Conservation (phyloP, 2,797 vertebrate species). For the Eupleurogrammus muticus region DNA sequence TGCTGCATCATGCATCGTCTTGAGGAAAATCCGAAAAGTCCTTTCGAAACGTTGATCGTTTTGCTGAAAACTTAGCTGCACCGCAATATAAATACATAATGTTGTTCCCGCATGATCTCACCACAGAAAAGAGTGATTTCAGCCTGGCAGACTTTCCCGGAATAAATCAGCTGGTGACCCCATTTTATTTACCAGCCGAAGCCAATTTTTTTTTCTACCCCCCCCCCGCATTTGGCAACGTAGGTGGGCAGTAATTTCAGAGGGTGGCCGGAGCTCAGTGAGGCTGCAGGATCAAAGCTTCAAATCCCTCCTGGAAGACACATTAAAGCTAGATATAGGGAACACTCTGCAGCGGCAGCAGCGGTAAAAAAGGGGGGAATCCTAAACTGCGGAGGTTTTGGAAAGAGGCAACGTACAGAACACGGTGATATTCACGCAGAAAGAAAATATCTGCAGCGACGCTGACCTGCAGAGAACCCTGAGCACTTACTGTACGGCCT, state of each 20-base stretch:
- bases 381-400: neutral
- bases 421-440: slow-evolving; percentile 7
- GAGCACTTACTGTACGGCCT: slow-evolving; percentile 21
- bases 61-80: slow-evolving; percentile 3
- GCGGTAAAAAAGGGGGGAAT: slow-evolving; percentile 23
- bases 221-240: slow-evolving; percentile 25
- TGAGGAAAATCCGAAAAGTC: neutral
- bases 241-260: slow-evolving; percentile 36
- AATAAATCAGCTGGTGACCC: slow-evolving; percentile 49
- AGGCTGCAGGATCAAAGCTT: slow-evolving; percentile 54
- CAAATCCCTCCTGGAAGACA: slow-evolving; percentile 47
- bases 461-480: slow-evolving; percentile 19
- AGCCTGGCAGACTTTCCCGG: slow-evolving; percentile 38
- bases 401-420: neutral
- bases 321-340: slow-evolving; percentile 52
- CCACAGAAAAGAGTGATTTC: slow-evolving; percentile 42
- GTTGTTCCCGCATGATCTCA: slow-evolving; percentile 25
- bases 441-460: slow-evolving; percentile 24
- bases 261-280: slow-evolving; percentile 32
- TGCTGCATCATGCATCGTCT: neutral
- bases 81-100: neutral
- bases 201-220: slow-evolving; percentile 57
- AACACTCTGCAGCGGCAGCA: slow-evolving; percentile 26
- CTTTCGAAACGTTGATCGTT: neutral
- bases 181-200: slow-evolving; percentile 48